Conservation (phyloP, 2,888 invertebrate genomes). For the Eurytoma californica region DNA sequence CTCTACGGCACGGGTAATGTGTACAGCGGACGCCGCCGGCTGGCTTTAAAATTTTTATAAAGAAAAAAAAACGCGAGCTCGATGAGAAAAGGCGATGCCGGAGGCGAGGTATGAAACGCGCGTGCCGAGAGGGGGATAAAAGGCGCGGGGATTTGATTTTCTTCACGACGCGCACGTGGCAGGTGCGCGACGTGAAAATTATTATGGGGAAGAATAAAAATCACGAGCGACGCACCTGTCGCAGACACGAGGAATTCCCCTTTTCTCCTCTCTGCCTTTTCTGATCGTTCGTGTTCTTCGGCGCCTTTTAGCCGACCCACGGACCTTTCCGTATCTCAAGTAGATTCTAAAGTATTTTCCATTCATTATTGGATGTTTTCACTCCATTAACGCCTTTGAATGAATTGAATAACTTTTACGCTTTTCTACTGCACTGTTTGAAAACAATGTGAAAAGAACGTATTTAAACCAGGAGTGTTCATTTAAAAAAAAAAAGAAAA, state of each 20-base stretch:
- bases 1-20: neutral
- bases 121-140: neutral
- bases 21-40: neutral
- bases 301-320: neutral
- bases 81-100: too few species aligned
- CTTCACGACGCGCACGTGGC: constrained; percentile 12
- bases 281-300: neutral
- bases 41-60: constrained; percentile 2
- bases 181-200: constrained; percentile 42
- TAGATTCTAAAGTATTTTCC: neutral
- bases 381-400: neutral
- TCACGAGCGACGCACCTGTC: constrained; percentile 43
- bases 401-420: too few species aligned
- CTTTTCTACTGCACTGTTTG: too few species aligned
- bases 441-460: too few species aligned
- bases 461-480: too few species aligned
- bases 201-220: constrained; percentile 45
- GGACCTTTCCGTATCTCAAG: constrained; percentile 4
- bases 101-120: neutral
- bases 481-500: too few species aligned
- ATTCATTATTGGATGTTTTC: constrained; percentile 29
- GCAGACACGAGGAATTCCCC: neutral
- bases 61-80: neutral
- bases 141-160: constrained; percentile 40
- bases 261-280: constrained; percentile 11